These are phyloP conservation scores for Stenurella melanura DNA, from an alignment of 2,888 invertebrate genomes.

Conservation along the genomic window DNA sequence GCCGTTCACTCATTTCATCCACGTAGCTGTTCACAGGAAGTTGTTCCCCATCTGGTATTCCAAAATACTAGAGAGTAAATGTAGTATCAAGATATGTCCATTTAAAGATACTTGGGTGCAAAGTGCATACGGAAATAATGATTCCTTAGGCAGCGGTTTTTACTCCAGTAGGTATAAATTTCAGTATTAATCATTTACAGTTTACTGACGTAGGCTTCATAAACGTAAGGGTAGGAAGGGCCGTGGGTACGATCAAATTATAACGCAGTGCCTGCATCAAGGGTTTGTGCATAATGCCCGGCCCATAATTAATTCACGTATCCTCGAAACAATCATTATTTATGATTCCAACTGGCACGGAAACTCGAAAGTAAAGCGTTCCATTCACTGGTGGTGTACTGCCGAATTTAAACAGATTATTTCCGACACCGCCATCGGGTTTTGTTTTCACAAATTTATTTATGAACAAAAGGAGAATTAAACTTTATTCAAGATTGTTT, in stretches of 20 bases:
- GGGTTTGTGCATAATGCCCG: constrained; percentile 30
- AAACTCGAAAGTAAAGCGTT: constrained; percentile 27
- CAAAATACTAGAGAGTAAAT: too few species aligned
- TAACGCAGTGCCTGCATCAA: constrained; percentile 23
- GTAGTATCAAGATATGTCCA: too few species aligned
- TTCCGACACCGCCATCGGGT: constrained; percentile 36
- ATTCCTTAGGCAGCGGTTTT: too few species aligned
- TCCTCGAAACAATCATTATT: constrained; percentile 42
- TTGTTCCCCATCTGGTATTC: too few species aligned
- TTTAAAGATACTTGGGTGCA: too few species aligned
- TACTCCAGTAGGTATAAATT: too few species aligned
- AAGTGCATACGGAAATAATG: too few species aligned
- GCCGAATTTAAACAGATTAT: constrained; percentile 34
- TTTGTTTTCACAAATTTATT: constrained; percentile 43
- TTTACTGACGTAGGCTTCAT: neutral
- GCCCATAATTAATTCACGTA: constrained; percentile 39
- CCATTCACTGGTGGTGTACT: constrained; percentile 17
- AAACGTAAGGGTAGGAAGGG: neutral
- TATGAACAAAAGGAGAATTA: constrained; percentile 46
- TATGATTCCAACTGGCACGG: constrained; percentile 34
- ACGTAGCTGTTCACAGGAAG: too few species aligned
- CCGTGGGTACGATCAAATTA: constrained; percentile 14
- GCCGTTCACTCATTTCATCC: too few species aligned
- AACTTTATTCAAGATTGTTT: constrained; percentile 44
- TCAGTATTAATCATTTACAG: neutral